Evolutionary conservation across 2,888 invertebrate species (phyloP).

Genomic region (Campoletis raptor): DNA sequence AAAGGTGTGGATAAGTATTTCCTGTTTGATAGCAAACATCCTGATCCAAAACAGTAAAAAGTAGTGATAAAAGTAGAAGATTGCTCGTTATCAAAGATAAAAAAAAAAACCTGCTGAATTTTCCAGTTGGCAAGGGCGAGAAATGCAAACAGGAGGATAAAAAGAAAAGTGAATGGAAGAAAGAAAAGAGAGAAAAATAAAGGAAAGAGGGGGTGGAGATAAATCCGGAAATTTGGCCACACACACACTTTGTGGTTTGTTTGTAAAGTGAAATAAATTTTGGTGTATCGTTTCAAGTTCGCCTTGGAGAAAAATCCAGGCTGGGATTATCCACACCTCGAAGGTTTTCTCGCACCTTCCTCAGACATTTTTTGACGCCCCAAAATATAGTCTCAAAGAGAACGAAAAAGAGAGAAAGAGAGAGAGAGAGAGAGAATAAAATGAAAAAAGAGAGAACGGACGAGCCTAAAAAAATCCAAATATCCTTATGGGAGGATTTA

Average conservation of each 20-base stretch:
- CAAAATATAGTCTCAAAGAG: constrained; percentile 32
- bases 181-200: neutral
- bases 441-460: constrained; percentile 36
- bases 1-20: constrained; percentile 53
- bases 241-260: constrained; percentile 5
- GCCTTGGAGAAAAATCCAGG: constrained; percentile 51
- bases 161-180: constrained; percentile 1
- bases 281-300: constrained; percentile 40
- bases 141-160: constrained; percentile 31
- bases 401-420: constrained; percentile 27
- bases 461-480: constrained; percentile 53
- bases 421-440: constrained; percentile 21
- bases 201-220: constrained; percentile 15
- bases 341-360: constrained; percentile 51
- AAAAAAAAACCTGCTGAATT: constrained; percentile 3
- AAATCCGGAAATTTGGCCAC: constrained; percentile 58
- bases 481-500: constrained; percentile 70
- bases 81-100: neutral
- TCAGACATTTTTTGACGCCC: constrained; percentile 17
- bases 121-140: constrained; percentile 22
- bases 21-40: constrained; percentile 49
- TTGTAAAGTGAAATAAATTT: constrained; percentile 33
- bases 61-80: constrained; percentile 30
- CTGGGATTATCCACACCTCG: constrained; percentile 69
- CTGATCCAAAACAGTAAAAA: neutral